Evolutionary conservation across 2,797 vertebrate genomes (phyloP), one percentile per base, ranked within the genome.

Genomic region (Centroberyx gerrardi): DNA sequence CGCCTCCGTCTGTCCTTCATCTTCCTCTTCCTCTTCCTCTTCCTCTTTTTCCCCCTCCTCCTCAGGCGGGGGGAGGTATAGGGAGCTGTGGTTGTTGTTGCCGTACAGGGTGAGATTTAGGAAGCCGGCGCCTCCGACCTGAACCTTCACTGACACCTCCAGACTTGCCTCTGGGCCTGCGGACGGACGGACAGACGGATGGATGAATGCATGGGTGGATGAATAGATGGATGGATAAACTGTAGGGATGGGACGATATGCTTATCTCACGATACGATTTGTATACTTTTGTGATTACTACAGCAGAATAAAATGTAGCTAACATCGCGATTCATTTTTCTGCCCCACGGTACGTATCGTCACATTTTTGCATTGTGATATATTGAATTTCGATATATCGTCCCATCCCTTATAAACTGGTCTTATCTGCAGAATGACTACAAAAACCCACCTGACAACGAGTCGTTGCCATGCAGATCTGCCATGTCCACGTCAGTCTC

Each of bases 401-500:
- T 22, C 22, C 22, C 22, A 22, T 22, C 22, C 22, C 22, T 22
- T 22, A 22, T 22, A 22, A 22, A 22, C 22, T 22, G 22, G 22
- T 14, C 15, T 46, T 3, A 46, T 14, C 44, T 46, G 14, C 14
- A 14, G 3, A 46, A 46, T 46, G 4, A 40, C 4, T 3, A 40
- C 52, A 44, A 12, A 28, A 13, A 18, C 8, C 13, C 90, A 95
- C 95, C 93, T 93, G 92, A 86, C 36, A 67, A 8, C 10, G 78
- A 87, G 42, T 38, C 46, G 76, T 90, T 90, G 40, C 48, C 60
- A 0, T 72, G 5, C 27, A 93, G 61, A 54, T 67, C 63, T 8
- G 40, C 4, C 72, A 90, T 79, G 62, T 93, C 81, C 29, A 10
- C 66, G 9, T 93, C 78, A 8, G 90, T 79, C 56, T 90, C 53